Evolutionary conservation across 64 coral and sea anemone genomes (phyloP).

Genomic region (Porites australiensis): DNA sequence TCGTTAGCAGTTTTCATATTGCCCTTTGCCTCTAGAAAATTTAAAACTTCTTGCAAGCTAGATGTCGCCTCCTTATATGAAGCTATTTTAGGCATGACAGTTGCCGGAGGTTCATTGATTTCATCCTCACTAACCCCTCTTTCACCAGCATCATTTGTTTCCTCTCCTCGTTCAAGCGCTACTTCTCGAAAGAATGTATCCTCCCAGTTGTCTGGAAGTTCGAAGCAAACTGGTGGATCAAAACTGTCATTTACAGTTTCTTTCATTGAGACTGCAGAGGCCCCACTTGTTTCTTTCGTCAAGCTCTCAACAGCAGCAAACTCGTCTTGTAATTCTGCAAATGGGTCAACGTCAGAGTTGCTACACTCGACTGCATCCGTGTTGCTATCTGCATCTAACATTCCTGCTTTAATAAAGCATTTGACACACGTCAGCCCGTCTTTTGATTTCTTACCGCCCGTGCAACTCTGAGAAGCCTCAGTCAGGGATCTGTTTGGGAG

Average conservation of each 20-base stretch:
- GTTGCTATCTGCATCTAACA: constrained; percentile 2
- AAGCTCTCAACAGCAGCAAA: constrained; percentile 24
- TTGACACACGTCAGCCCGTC: constrained; percentile 50
- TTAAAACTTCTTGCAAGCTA: too few species aligned
- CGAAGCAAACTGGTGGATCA: neutral
- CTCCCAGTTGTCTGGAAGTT: constrained; percentile 21
- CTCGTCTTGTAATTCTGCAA: constrained; percentile 19
- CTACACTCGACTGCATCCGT: constrained; percentile 29
- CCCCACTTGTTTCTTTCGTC: constrained; percentile 30
- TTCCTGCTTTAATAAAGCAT: constrained; percentile 40
- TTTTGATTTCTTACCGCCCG: constrained; percentile 63
- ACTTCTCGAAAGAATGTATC: constrained; percentile 24
- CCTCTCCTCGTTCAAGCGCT: neutral
- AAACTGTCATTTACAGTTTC: too few species aligned
- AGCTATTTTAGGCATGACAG: too few species aligned
- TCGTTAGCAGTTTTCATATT: too few species aligned
- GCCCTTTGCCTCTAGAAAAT: too few species aligned
- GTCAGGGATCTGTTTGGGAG: constrained; percentile 65
- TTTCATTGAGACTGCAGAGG: too few species aligned
- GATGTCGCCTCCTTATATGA: too few species aligned
- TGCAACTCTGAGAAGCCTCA: constrained; percentile 43
- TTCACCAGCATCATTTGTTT: neutral
- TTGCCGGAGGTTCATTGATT: too few species aligned
- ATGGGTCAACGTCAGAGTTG: constrained; percentile 7
- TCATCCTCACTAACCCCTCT: neutral